A percentile compares a stretch with the other conserved stretches of the same genome.
These are phyloP conservation scores for Bos indicus DNA, from an alignment of 2,113 vertebrate genomes.

Conservation along the genomic window DNA sequence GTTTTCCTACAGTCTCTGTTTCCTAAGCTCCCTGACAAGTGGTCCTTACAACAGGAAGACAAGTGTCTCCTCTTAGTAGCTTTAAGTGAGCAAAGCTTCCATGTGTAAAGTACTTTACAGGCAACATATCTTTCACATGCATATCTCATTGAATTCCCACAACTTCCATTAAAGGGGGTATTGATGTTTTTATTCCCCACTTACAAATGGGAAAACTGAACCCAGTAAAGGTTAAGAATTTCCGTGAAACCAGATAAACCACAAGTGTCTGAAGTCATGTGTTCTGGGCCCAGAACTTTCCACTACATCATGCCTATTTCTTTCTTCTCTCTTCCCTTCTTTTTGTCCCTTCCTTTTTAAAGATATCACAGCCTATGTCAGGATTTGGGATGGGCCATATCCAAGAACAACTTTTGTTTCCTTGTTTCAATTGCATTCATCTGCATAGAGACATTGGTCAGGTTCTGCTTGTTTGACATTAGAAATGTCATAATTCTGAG, in stretches of 20 bases:
- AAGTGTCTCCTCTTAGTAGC: neutral
- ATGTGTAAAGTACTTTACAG: neutral
- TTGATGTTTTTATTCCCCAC: neutral
- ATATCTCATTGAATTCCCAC: neutral
- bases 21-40: neutral
- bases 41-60: neutral
- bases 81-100: neutral
- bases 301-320: neutral
- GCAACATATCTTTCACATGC: neutral
- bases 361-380: neutral
- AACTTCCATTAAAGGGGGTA: neutral
- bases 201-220: neutral
- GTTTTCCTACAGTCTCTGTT: neutral
- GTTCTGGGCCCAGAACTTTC: neutral
- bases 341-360: neutral
- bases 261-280: neutral
- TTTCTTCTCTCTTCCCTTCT: neutral
- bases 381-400: neutral
- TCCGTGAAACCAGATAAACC: neutral
- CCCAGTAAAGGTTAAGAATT: neutral
- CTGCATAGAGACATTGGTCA: neutral
- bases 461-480: neutral
- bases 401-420: neutral
- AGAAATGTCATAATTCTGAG: neutral
- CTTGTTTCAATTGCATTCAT: accelerated